Evolutionary conservation across 2,797 vertebrate species (phyloP).

Genomic region (Esox masquinongy): DNA sequence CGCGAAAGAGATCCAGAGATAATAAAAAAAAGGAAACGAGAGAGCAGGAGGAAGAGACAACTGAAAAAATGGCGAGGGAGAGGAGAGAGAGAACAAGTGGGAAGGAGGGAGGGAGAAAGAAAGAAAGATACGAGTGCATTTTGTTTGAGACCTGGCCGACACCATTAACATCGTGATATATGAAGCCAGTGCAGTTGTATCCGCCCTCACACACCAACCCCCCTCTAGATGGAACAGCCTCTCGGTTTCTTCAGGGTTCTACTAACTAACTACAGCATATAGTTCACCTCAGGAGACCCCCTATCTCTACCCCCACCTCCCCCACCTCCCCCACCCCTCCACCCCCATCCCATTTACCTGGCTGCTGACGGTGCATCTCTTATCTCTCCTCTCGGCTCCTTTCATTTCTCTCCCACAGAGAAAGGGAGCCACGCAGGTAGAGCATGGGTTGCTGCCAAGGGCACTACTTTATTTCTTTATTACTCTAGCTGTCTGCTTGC

Average conservation of each 20-base stretch:
- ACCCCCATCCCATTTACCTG: slow-evolving; percentile 15
- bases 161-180: slow-evolving; percentile 61
- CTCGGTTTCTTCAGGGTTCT: neutral
- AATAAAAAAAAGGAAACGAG: neutral
- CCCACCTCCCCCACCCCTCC: slow-evolving; percentile 8
- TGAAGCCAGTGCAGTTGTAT: slow-evolving; percentile 48
- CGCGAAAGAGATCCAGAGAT: slow-evolving; percentile 35
- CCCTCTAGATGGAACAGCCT: slow-evolving; percentile 9
- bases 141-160: slow-evolving; percentile 61
- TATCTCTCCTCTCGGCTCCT: slow-evolving; percentile 24
- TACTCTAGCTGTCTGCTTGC: slow-evolving; percentile 37
- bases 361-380: slow-evolving; percentile 56
- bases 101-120: neutral
- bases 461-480: slow-evolving; percentile 29
- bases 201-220: slow-evolving; percentile 34
- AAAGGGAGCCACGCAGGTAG: slow-evolving; percentile 28
- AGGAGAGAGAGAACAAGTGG: neutral
- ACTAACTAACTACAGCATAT: slow-evolving; percentile 25
- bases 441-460: slow-evolving; percentile 22
- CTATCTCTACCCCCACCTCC: neutral
- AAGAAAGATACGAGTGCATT: slow-evolving; percentile 23
- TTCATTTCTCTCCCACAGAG: slow-evolving; percentile 6
- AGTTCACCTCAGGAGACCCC: slow-evolving; percentile 15
- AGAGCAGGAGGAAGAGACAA: neutral
- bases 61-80: slow-evolving; percentile 19